These are phyloP conservation scores for Lepidostoma basale DNA, from an alignment of 1,140 invertebrate genomes.

Conservation along the genomic window DNA sequence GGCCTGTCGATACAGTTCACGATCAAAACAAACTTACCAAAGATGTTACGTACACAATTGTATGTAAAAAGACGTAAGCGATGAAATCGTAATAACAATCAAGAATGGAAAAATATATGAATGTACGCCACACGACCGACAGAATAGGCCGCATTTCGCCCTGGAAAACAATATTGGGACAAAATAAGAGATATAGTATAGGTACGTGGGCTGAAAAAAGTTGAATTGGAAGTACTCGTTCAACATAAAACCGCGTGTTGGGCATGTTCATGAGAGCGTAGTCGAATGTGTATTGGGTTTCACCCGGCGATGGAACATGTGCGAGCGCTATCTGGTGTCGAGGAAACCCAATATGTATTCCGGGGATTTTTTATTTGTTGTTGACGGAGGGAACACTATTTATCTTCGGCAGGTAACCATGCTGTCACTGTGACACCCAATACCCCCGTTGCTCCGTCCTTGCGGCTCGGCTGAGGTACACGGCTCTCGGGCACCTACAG, in stretches of 20 bases:
- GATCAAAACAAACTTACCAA: too few relatives aligned
- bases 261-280: constrained; percentile 17
- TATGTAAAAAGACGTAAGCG: too few relatives aligned
- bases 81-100: too few relatives aligned
- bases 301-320: constrained; percentile 31
- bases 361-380: not conserved
- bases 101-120: too few relatives aligned
- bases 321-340: constrained; percentile 37
- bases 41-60: too few relatives aligned
- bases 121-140: too few relatives aligned
- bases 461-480: not conserved
- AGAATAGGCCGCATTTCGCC: too few relatives aligned
- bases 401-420: constrained; percentile 23
- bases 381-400: constrained; percentile 14
- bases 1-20: too few relatives aligned
- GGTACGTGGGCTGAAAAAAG: not conserved
- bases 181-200: constrained; percentile 3
- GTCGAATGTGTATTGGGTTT: constrained; percentile 37
- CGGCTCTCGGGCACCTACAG: too few relatives aligned
- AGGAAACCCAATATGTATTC: constrained; percentile 27
- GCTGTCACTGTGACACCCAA: constrained; percentile 19
- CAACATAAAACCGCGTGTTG: constrained; percentile 24
- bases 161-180: constrained; percentile 1
- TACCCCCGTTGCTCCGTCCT: not conserved
- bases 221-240: constrained; percentile 1